A percentile compares a stretch with the other conserved stretches of the same genome.
Conservation (phyloP, 2,113 vertebrate genomes). For the Rhabdomys dilectus region DNA sequence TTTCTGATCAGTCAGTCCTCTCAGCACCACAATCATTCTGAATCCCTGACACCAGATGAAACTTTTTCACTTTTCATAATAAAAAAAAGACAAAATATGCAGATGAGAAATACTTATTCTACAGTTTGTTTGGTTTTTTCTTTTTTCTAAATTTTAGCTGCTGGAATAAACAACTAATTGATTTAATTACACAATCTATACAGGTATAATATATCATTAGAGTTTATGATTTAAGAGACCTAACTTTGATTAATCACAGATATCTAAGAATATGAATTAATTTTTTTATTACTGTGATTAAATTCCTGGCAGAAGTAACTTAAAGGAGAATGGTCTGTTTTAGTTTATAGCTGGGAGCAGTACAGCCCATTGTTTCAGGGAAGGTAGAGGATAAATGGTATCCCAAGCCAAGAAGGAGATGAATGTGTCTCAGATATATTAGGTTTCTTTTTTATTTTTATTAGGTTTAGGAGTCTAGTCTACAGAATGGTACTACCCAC, state of each 20-base stretch:
- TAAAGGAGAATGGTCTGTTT: too few relatives aligned
- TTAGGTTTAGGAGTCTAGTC: background rate
- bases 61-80: background rate
- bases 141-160: background rate
- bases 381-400: too few relatives aligned
- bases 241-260: background rate
- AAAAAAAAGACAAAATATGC: slow-evolving; percentile 11
- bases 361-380: background rate
- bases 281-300: background rate
- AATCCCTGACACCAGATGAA: background rate
- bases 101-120: background rate
- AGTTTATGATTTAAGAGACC: background rate
- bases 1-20: slow-evolving; percentile 8
- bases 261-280: background rate
- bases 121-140: background rate
- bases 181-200: background rate
- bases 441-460: background rate
- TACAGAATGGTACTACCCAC: background rate
- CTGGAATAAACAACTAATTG: background rate
- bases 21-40: background rate
- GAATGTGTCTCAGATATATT: background rate
- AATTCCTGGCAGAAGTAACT: background rate
- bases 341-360: background rate
- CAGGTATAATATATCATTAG: background rate
- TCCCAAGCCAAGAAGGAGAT: background rate